Conservation (phyloP, 2,797 vertebrate genomes). For the Crenichthys baileyi region DNA sequence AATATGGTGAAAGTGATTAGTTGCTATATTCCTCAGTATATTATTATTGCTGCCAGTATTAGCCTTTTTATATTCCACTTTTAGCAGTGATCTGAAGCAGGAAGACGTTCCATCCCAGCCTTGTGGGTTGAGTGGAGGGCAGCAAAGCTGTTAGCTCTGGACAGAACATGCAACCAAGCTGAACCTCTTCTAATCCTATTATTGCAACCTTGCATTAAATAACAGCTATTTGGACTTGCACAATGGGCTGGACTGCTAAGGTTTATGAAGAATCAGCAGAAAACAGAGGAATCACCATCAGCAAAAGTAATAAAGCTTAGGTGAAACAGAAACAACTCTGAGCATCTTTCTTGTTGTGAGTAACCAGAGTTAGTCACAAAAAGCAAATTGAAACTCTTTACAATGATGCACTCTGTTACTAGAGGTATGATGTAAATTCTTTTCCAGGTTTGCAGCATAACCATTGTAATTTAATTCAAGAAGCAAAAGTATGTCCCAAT, state of each 20-base stretch:
- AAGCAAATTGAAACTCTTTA: slow-evolving; percentile 21
- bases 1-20: not conserved
- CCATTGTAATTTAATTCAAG: slow-evolving; percentile 1
- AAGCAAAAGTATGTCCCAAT: slow-evolving; percentile 18
- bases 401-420: slow-evolving; percentile 13
- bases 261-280: slow-evolving; percentile 42
- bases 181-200: slow-evolving; percentile 84
- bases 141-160: slow-evolving; percentile 59
- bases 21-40: not conserved
- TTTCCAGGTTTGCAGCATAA: slow-evolving; percentile 28
- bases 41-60: not conserved
- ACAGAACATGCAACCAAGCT: slow-evolving; percentile 70
- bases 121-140: slow-evolving; percentile 45
- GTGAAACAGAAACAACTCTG: not conserved
- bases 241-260: slow-evolving; percentile 8
- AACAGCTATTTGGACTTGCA: slow-evolving; percentile 72
- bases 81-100: slow-evolving; percentile 25
- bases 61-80: slow-evolving; percentile 16
- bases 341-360: slow-evolving; percentile 8
- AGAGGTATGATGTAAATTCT: slow-evolving; percentile 19
- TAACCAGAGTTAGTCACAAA: slow-evolving; percentile 9
- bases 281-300: slow-evolving; percentile 45
- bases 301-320: not conserved
- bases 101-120: slow-evolving; percentile 61
- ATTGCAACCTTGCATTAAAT: slow-evolving; percentile 75